Base-by-base conservation (phyloP, 1,140 invertebrate genomes). In the Mercenaria mercenaria region DNA sequence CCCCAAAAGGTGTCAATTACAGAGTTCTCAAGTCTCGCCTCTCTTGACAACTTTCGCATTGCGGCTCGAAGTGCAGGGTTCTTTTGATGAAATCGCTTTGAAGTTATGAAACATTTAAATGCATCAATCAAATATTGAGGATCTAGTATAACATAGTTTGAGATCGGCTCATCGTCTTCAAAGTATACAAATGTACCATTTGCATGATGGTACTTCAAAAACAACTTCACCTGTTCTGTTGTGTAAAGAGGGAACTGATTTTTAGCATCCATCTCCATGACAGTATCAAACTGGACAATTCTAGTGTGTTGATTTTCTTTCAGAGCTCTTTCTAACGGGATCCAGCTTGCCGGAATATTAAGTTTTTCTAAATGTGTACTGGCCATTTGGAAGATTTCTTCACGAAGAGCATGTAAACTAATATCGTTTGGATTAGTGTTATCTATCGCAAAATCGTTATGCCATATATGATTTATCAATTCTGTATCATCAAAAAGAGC, bases 31-130 rank as follows among this genome's bases (percentile, higher is more conserved):
- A 72, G 37, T 15, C 29, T 15, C 10, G 6, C 67, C 11, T 72
- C 15, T 34, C 10, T 39, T 6, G 26, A 11, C 67, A 72, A 23
- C 37, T 34, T 32, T 15, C 3, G 6, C 67, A 13, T 32, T 3
- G 34, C 13, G 11, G 37, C 8, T 23, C 67, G 29, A 37, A 72
- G 4, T 32, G 8, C 37, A 10, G 67, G 29, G 15, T 34, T 23
- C 26, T 34, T 32, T 32, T 6, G 15, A 72, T 10, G 34, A 39
- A 72, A 72, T 37, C 37, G 6, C 10, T 72, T 23, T 11, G 41
- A 47, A 13, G 76, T 79, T 10, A 79, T 52, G 20, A 79, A 50
- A 26, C 41, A 50, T 79, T 79, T 79, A 43, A 79, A 79, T 79
- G n/a, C n/a, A n/a, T n/a, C n/a, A n/a, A n/a, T n/a, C n/a, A n/a